phyloP scores from a whole-genome alignment of 2,888 invertebrate species.

The Hipparchia semele region DNA sequence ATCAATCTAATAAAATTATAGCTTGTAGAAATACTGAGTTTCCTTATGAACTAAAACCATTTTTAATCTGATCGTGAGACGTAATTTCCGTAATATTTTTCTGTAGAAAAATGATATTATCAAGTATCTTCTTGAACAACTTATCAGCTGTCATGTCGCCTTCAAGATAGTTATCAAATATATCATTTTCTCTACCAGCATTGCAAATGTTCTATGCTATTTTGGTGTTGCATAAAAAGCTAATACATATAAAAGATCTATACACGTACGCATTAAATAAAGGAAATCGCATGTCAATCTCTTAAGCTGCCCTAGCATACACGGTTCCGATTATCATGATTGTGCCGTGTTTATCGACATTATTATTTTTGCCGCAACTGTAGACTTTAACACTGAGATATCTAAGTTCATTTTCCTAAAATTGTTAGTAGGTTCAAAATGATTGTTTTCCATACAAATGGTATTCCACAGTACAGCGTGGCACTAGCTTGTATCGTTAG shows the following conservation, averaged over 20 bases:
- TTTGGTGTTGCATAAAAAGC: background rate
- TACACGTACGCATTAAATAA: background rate
- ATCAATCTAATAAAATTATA: no score
- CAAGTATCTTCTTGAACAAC: no score
- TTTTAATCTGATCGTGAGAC: no score
- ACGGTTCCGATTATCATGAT: slow-evolving; percentile 35
- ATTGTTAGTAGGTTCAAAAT: slow-evolving; percentile 14
- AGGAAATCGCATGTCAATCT: slow-evolving; percentile 36
- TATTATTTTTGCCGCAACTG: background rate
- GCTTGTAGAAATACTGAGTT: no score
- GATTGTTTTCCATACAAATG: slow-evolving; percentile 38
- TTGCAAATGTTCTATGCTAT: background rate
- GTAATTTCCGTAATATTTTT: no score
- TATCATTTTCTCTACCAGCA: background rate
- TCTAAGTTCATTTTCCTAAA: slow-evolving; percentile 2
- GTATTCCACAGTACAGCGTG: slow-evolving; percentile 39
- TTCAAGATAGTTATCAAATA: no score
- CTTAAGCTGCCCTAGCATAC: slow-evolving; percentile 29
- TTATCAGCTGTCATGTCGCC: no score
- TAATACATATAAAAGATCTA: slow-evolving; percentile 1
- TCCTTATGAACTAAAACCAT: no score
- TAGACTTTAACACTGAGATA: background rate
- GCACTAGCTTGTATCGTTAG: slow-evolving; percentile 41
- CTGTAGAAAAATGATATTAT: no score
- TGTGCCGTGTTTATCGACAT: slow-evolving; percentile 18